Evolutionary conservation across 2,888 invertebrate species (phyloP).

Genomic region (Rhaphigaster nebulosa): DNA sequence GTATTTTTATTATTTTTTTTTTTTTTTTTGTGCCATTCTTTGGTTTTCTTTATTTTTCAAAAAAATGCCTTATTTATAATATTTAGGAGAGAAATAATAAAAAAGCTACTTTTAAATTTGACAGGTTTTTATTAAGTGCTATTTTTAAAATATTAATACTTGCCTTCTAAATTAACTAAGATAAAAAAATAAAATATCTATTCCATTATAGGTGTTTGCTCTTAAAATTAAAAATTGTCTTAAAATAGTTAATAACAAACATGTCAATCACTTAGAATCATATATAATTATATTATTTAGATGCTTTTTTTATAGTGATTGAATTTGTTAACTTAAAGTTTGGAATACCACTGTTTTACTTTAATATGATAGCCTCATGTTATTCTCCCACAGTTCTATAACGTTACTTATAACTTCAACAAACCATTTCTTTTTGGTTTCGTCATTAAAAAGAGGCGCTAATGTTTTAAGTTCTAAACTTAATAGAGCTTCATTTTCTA

Average conservation of each 20-base stretch:
- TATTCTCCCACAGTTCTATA: slow-evolving; percentile 90
- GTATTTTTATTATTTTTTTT: neutral
- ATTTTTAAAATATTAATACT: neutral
- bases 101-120: neutral
- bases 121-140: neutral
- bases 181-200: neutral
- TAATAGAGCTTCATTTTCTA: slow-evolving; percentile 86
- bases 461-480: slow-evolving; percentile 86
- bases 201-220: neutral
- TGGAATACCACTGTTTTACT: neutral
- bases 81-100: neutral
- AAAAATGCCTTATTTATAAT: neutral
- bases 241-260: neutral
- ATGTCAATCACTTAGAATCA: neutral
- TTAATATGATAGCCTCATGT: slow-evolving; percentile 68
- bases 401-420: slow-evolving; percentile 90
- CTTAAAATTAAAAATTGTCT: slow-evolving; percentile 8
- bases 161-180: neutral
- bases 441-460: slow-evolving; percentile 83
- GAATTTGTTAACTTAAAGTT: neutral
- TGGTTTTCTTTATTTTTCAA: neutral
- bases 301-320: neutral
- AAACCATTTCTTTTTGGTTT: slow-evolving; percentile 84
- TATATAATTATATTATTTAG: neutral
- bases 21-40: neutral